A percentile compares a stretch with the other conserved stretches of the same genome.
phyloP scores from a whole-genome alignment of 2,888 invertebrate genomes.

The Eristalis tenax region DNA sequence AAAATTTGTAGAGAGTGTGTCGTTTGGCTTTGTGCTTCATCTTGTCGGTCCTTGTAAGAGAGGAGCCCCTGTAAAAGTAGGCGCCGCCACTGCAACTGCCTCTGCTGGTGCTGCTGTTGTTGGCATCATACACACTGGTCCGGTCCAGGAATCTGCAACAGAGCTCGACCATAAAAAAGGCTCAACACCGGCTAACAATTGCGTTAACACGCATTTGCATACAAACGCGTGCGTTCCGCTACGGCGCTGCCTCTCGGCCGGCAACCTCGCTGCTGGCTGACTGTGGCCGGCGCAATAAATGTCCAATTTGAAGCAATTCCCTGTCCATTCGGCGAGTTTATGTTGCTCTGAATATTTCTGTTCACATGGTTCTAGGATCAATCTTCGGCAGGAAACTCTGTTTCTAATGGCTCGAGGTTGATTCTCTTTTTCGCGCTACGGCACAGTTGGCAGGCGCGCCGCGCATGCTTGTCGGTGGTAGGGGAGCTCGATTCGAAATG shows the following conservation, averaged over 20 bases:
- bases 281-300: slow-evolving; percentile 65
- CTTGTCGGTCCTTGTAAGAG: slow-evolving; percentile 57
- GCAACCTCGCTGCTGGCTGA: slow-evolving; percentile 4
- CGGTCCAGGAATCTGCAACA: slow-evolving; percentile 18
- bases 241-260: neutral
- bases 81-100: slow-evolving; percentile 35
- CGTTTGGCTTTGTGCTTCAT: slow-evolving; percentile 6
- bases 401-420: slow-evolving; percentile 30
- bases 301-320: slow-evolving; percentile 69
- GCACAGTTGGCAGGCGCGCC: neutral
- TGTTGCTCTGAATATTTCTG: slow-evolving; percentile 57
- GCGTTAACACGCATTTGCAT: slow-evolving; percentile 71
- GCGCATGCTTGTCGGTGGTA: neutral
- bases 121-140: neutral
- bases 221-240: slow-evolving; percentile 30
- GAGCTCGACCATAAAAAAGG: slow-evolving; percentile 41
- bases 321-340: slow-evolving; percentile 66
- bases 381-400: slow-evolving; percentile 18
- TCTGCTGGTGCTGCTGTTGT: neutral
- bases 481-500: slow-evolving; percentile 40
- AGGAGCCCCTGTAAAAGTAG: slow-evolving; percentile 44
- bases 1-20: slow-evolving; percentile 50
- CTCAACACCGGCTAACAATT: slow-evolving; percentile 63
- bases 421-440: neutral
- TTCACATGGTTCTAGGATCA: slow-evolving; percentile 30